Evolutionary conservation across 2,888 invertebrate species (phyloP).

Genomic region (Calephelis perditalis): DNA sequence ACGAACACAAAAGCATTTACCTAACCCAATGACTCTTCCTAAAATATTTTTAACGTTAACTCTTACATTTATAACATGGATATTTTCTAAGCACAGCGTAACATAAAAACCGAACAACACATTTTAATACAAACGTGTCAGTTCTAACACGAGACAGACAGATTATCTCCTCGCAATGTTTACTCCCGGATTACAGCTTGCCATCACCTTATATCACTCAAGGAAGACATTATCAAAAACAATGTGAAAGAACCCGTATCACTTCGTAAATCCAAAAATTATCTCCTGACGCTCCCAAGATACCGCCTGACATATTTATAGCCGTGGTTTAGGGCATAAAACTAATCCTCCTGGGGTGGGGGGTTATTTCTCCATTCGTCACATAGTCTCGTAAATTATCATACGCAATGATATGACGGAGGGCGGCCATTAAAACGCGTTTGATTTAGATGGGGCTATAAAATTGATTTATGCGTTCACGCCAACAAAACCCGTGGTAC

Average conservation of each 20-base stretch:
- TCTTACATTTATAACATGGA: background rate
- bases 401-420: constrained; percentile 79
- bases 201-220: constrained; percentile 36
- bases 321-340: constrained; percentile 70
- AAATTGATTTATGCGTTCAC: constrained; percentile 79
- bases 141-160: constrained; percentile 8
- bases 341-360: constrained; percentile 60
- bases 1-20: too few species aligned
- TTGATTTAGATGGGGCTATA: constrained; percentile 80
- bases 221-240: constrained; percentile 38
- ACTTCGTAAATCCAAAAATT: constrained; percentile 72
- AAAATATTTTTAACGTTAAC: too few species aligned
- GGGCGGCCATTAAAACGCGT: constrained; percentile 79
- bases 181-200: constrained; percentile 13
- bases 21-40: too few species aligned
- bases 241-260: constrained; percentile 38
- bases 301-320: constrained; percentile 75
- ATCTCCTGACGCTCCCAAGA: constrained; percentile 67
- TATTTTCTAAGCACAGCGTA: too few species aligned
- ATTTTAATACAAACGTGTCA: constrained; percentile 6
- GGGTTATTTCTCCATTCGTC: constrained; percentile 78
- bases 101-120: background rate
- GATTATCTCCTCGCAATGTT: constrained; percentile 11
- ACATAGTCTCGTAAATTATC: constrained; percentile 79
- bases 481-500: constrained; percentile 77